Evolutionary conservation across 2,888 invertebrate species (phyloP).

Genomic region (Agelastica alni): DNA sequence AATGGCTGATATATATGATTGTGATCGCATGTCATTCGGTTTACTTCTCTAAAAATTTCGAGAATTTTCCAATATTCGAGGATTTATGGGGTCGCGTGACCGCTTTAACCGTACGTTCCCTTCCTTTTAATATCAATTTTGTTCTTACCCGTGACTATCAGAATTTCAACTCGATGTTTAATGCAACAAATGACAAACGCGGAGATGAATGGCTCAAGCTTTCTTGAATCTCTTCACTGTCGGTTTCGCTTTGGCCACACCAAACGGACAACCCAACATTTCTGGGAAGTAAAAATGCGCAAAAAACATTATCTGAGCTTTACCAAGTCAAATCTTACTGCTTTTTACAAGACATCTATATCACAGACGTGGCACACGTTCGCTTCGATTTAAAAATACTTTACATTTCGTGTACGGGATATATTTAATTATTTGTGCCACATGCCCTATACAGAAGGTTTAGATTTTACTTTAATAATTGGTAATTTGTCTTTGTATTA

Average conservation of each 20-base stretch:
- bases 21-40: conserved; percentile 39
- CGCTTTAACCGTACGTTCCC: conserved; percentile 24
- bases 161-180: conserved; percentile 44
- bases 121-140: conserved; percentile 40
- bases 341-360: too few species aligned
- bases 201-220: conserved; percentile 50
- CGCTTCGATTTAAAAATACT: too few species aligned
- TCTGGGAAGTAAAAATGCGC: conserved; percentile 10
- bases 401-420: too few species aligned
- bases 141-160: conserved; percentile 39
- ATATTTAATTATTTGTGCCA: too few species aligned
- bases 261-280: conserved; percentile 13
- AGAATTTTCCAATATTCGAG: conserved; percentile 44
- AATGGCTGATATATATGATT: conserved; percentile 45
- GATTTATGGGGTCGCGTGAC: conserved; percentile 45
- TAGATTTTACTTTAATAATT: neutral
- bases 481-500: neutral
- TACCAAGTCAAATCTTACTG: too few species aligned
- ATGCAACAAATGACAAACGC: conserved; percentile 46
- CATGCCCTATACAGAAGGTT: neutral
- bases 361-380: too few species aligned
- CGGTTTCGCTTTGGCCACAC: conserved; percentile 10
- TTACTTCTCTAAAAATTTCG: conserved; percentile 35
- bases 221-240: too few species aligned
- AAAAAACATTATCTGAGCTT: too few species aligned